phyloP scores from a whole-genome alignment of 1,140 invertebrate genomes.

The Listronotus oregonensis region DNA sequence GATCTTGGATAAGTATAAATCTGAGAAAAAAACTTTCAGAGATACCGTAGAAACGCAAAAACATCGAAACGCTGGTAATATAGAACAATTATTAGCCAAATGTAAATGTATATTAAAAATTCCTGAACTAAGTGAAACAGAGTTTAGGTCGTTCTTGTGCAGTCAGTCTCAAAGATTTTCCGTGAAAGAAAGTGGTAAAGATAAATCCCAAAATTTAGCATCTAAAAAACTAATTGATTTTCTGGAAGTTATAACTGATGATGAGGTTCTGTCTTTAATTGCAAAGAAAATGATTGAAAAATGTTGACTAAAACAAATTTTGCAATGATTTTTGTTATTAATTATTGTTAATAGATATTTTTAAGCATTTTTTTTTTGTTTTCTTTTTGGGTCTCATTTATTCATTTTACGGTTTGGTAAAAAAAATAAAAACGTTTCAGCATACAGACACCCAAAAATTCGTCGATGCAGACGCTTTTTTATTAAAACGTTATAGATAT shows the following conservation, averaged over 20 bases:
- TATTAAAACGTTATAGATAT: too few species aligned
- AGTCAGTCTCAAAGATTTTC: conserved; percentile 20
- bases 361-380: too few species aligned
- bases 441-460: too few species aligned
- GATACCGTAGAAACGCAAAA: neutral
- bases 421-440: too few species aligned
- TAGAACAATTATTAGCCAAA: conserved; percentile 5
- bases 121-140: conserved; percentile 12
- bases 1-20: neutral
- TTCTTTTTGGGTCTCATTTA: too few species aligned
- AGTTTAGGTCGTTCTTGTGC: conserved; percentile 20
- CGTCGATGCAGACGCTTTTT: too few species aligned
- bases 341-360: too few species aligned
- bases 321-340: too few species aligned
- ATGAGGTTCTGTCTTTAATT: conserved; percentile 29
- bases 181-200: conserved; percentile 1
- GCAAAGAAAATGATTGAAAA: conserved; percentile 18
- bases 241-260: conserved; percentile 27
- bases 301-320: neutral
- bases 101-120: conserved; percentile 15
- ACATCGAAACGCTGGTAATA: too few species aligned
- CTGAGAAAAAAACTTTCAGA: neutral
- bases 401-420: too few species aligned
- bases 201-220: neutral
- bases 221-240: conserved; percentile 19